Conservation (phyloP, 2,888 invertebrate species). For the Anaspis maculata region DNA sequence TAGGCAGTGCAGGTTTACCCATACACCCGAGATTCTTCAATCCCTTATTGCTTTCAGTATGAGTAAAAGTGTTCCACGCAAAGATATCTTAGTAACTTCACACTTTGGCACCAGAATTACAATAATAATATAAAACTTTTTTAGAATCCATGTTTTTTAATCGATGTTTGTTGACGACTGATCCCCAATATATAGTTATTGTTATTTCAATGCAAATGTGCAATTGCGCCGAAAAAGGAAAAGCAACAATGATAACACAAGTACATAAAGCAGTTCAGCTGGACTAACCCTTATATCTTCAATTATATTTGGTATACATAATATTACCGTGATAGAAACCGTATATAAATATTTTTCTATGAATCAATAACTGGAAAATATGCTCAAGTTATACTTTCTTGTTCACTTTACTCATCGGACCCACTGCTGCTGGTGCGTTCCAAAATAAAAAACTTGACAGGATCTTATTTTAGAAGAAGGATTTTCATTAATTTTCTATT, state of each 20-base stretch:
- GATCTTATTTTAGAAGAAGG: constrained; percentile 19
- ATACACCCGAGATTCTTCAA: not conserved
- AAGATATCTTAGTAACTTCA: constrained; percentile 34
- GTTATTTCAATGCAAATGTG: constrained; percentile 24
- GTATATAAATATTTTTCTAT: constrained; percentile 40
- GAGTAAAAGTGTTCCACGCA: not conserved
- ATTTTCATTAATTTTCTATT: constrained; percentile 32
- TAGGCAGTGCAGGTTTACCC: constrained; percentile 24
- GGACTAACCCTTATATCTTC: constrained; percentile 20
- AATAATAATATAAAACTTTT: constrained; percentile 34
- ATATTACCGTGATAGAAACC: constrained; percentile 37
- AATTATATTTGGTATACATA: constrained; percentile 32
- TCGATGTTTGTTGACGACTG: constrained; percentile 40
- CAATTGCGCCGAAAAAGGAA: constrained; percentile 20
- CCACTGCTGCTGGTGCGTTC: constrained; percentile 34
- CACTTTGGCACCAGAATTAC: constrained; percentile 42
- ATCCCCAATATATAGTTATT: constrained; percentile 37
- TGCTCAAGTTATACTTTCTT: constrained; percentile 31
- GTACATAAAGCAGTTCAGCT: constrained; percentile 35
- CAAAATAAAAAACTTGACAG: constrained; percentile 8
- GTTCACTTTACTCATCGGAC: constrained; percentile 26
- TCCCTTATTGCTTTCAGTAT: not conserved
- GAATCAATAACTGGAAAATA: constrained; percentile 38
- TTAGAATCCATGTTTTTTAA: constrained; percentile 38
- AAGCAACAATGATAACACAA: constrained; percentile 38